Evolutionary conservation across 2,113 vertebrate genomes (phyloP).

Genomic region (Cacatua alba): DNA sequence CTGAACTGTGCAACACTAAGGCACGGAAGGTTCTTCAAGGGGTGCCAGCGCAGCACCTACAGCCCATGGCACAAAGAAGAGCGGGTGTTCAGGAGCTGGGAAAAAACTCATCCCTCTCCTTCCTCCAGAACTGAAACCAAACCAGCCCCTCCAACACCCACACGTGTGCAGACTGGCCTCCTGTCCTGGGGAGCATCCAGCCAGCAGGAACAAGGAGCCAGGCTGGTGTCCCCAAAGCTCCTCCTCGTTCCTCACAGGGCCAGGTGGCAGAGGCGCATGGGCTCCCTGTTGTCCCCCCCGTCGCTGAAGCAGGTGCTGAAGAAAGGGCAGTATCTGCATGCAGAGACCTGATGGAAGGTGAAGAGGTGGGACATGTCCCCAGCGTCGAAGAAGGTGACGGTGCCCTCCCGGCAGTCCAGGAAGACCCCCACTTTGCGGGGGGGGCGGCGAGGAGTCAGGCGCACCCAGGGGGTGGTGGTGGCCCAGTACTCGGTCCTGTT

Average conservation of each 20-base stretch:
- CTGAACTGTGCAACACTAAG: accelerated
- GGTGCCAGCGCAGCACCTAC: neutral
- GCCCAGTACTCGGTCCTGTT: slow-evolving; percentile 76
- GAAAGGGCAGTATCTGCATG: slow-evolving; percentile 79
- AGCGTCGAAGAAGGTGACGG: slow-evolving; percentile 81
- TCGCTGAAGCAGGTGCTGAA: slow-evolving; percentile 86
- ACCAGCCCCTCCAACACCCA: neutral
- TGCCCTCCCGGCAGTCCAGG: slow-evolving; percentile 79
- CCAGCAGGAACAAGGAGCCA: neutral
- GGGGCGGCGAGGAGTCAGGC: slow-evolving; percentile 43
- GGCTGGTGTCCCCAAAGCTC: neutral
- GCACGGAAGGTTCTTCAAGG: neutral
- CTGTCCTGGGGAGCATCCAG: neutral
- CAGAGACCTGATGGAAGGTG: slow-evolving; percentile 75
- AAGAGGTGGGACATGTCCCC: slow-evolving; percentile 82
- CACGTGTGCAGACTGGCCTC: neutral
- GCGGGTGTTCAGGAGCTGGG: accelerated
- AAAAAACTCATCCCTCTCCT: neutral
- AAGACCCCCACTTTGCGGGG: slow-evolving; percentile 78
- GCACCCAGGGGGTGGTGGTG: slow-evolving; percentile 79
- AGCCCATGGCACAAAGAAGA: neutral
- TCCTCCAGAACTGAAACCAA: neutral
- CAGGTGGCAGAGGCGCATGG: slow-evolving; percentile 81
- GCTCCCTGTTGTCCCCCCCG: slow-evolving; percentile 64
- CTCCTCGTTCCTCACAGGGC: neutral